Percentiles rank a stretch among this genome's conserved stretches.
Evolutionary conservation across 2,888 invertebrate species (phyloP).

Genomic region (Doris montereyensis): DNA sequence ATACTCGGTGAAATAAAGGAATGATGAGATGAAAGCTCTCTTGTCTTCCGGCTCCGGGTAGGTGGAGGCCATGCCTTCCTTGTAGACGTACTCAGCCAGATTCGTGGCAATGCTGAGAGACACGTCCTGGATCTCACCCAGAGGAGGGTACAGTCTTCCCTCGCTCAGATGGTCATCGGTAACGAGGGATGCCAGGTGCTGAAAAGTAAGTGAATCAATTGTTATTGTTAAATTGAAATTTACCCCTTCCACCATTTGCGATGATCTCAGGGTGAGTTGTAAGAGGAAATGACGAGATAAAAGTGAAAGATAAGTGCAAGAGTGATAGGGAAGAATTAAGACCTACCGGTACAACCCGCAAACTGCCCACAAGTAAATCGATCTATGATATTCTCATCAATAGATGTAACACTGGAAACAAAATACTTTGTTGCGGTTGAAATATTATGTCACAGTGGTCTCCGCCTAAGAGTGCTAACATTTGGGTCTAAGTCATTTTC

Average conservation of each 20-base stretch:
- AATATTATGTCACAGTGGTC: too few species aligned
- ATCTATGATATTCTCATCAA: background rate
- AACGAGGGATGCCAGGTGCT: conserved; percentile 87
- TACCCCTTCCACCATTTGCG: too few species aligned
- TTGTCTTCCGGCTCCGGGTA: conserved; percentile 77
- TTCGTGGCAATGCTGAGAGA: conserved; percentile 89
- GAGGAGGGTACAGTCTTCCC: conserved; percentile 93
- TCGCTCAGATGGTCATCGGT: conserved; percentile 84
- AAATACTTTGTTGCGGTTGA: background rate
- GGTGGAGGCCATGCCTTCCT: conserved; percentile 73
- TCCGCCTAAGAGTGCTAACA: too few species aligned
- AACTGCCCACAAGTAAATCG: too few species aligned
- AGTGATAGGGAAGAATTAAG: too few species aligned
- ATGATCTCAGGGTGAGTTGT: too few species aligned
- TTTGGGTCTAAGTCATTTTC: too few species aligned
- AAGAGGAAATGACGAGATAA: too few species aligned
- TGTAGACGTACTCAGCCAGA: conserved; percentile 87
- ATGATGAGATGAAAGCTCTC: conserved; percentile 73
- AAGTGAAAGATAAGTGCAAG: too few species aligned
- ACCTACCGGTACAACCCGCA: too few species aligned
- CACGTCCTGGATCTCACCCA: conserved; percentile 86
- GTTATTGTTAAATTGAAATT: too few species aligned
- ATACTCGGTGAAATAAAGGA: conserved; percentile 71
- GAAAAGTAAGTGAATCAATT: conserved; percentile 60
- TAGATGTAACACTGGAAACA: background rate